Conservation (phyloP, 2,797 vertebrate genomes). For the Enteromius mattozi region DNA sequence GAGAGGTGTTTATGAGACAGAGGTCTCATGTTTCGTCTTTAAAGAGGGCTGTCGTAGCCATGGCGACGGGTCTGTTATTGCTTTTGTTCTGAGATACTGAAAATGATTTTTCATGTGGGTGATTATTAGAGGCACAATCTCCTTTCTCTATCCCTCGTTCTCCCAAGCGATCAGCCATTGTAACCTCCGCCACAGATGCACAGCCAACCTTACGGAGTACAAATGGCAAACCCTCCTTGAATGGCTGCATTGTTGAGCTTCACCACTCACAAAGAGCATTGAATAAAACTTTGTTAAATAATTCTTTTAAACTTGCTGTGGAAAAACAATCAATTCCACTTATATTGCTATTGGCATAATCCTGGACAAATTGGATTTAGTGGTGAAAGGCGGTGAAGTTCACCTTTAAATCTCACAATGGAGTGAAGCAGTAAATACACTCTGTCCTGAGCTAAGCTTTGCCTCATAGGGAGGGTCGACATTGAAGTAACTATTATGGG, state of each 20-base stretch:
- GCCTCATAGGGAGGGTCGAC: background rate
- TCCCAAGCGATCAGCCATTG: conserved; percentile 27
- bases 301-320: background rate
- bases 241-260: background rate
- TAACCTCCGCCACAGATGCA: conserved; percentile 4
- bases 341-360: conserved; percentile 18
- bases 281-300: conserved; percentile 24
- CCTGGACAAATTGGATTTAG: conserved; percentile 12
- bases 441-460: conserved; percentile 13
- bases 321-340: conserved; percentile 19
- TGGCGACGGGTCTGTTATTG: conserved; percentile 42
- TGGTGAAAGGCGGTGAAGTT: conserved; percentile 13
- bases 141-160: conserved; percentile 34
- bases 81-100: conserved; percentile 48
- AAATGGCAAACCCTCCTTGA: conserved; percentile 3
- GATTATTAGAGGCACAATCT: conserved; percentile 34
- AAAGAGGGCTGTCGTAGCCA: conserved; percentile 44
- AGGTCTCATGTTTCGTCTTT: conserved; percentile 43
- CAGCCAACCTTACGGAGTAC: conserved; percentile 2
- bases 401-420: conserved; percentile 28
- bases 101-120: conserved; percentile 48
- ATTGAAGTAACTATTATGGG: conserved; percentile 25
- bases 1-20: conserved; percentile 39
- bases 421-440: conserved; percentile 2
- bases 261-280: background rate